Conservation (phyloP, 2,888 invertebrate species). For the Eueremaeus valkanovi region DNA sequence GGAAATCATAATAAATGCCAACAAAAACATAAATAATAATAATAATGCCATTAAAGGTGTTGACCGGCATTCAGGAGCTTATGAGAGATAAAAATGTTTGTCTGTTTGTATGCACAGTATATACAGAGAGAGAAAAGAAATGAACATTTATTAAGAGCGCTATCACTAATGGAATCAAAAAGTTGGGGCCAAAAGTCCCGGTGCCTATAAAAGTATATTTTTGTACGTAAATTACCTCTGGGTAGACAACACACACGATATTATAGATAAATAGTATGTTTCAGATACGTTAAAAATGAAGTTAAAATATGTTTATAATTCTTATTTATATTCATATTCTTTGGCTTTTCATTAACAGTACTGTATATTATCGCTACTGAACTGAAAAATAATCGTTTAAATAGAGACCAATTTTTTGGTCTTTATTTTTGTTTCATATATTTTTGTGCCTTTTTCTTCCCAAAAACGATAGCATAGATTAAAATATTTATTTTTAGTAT, state of each 20-base stretch:
- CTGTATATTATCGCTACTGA: too few relatives aligned
- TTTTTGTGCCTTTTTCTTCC: too few relatives aligned
- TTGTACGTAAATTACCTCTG: background rate
- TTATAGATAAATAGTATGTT: background rate
- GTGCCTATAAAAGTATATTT: background rate
- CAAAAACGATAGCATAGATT: too few relatives aligned
- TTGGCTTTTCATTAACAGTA: too few relatives aligned
- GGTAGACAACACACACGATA: slow-evolving; percentile 7
- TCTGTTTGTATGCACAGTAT: background rate
- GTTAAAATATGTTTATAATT: background rate
- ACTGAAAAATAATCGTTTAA: too few relatives aligned
- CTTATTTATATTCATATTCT: background rate
- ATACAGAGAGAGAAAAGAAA: background rate
- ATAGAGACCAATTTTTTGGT: too few relatives aligned
- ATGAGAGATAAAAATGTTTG: background rate
- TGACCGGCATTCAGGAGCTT: slow-evolving; percentile 1
- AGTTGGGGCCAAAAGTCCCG: background rate
- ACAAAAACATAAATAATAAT: background rate
- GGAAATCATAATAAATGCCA: background rate
- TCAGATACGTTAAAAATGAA: too few relatives aligned
- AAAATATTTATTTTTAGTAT: background rate
- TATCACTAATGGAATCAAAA: background rate
- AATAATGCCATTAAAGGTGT: slow-evolving; percentile 13
- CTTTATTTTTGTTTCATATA: too few relatives aligned
- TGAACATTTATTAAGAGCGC: background rate